Evolutionary conservation across 2,888 invertebrate species (phyloP), one percentile per base, ranked within the genome.

Genomic region (Hymenopus coronatus): DNA sequence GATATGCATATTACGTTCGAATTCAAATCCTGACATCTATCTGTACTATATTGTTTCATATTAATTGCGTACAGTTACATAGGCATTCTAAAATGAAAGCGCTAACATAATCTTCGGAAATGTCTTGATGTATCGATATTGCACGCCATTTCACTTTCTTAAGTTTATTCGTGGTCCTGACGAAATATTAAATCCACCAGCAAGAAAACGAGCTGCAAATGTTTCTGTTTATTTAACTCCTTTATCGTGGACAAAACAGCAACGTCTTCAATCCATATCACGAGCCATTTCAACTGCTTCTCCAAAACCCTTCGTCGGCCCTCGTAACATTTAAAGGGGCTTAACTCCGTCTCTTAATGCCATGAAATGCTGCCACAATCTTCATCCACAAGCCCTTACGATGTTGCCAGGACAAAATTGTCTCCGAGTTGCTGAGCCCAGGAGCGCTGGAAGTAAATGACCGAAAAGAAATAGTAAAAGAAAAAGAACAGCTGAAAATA

Each of bases 351-450:
- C 85, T 85, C 70, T 28, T 85, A 85, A 85, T 28, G 28, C 85
- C 46, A 54, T 85, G 85, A 85, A 85, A 85, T 85, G 85, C 70
- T 28, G 40, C 85, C 70, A 85, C 85, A 70, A 85, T 54, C 54
- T 70, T 70, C 85, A 70, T 70, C 54, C 54, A 70, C 54, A 70
- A 70, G 54, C 54, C 54, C 54, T 70, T 70, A 70, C 54, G 54
- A 70, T 70, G 54, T 70, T 70, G 54, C 54, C 54, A 70, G 54
- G 54, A 70, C 54, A 70, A 70, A 70, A 70, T 70, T 70, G 54
- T 70, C 54, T 70, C 54, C 25, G 54, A 70, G 54, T 70, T 70
- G 54, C 54, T 70, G 54, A 70, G 54, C 54, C 54, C 54, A 70
- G 54, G 54, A 70, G 54, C 54, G 54, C 20, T 70, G 54, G 54